Conservation (phyloP, 2,113 vertebrate species). For the Anthoscopus minutus region DNA sequence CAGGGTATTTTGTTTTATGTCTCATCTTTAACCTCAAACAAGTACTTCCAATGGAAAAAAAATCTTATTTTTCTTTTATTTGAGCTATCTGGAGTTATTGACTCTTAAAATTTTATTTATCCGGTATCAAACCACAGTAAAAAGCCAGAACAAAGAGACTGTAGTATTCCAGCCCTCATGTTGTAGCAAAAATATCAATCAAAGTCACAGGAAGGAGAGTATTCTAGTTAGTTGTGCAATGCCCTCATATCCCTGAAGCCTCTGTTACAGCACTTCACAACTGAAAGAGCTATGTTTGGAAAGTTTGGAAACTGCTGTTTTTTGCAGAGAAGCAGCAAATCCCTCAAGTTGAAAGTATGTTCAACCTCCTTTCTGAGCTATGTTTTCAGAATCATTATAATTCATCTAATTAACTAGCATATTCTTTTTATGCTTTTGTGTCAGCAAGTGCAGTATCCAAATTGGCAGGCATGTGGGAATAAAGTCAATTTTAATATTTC, state of each 20-base stretch:
- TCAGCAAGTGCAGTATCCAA: not conserved
- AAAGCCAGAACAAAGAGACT: slow-evolving; percentile 6
- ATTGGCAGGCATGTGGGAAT: not conserved
- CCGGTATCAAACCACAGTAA: not conserved
- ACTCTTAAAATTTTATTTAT: not conserved
- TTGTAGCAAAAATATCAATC: not conserved
- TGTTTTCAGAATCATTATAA: not conserved
- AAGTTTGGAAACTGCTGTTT: not conserved
- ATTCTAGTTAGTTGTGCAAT: not conserved
- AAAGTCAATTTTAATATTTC: not conserved
- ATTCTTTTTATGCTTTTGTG: not conserved
- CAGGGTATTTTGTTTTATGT: not conserved
- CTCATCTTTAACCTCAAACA: not conserved
- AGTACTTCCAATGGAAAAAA: not conserved
- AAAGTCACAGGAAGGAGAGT: not conserved
- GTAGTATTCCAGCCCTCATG: not conserved
- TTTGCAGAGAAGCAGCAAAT: not conserved
- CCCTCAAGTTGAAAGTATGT: not conserved
- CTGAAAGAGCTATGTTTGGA: not conserved
- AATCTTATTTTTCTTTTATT: not conserved
- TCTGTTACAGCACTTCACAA: not conserved
- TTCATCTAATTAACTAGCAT: not conserved
- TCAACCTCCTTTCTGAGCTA: not conserved
- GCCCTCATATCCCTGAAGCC: not conserved
- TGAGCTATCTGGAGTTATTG: not conserved